Evolutionary conservation across 2,797 vertebrate genomes (phyloP), one percentile per base, ranked within the genome.

Genomic region (Sarcoramphus papa): DNA sequence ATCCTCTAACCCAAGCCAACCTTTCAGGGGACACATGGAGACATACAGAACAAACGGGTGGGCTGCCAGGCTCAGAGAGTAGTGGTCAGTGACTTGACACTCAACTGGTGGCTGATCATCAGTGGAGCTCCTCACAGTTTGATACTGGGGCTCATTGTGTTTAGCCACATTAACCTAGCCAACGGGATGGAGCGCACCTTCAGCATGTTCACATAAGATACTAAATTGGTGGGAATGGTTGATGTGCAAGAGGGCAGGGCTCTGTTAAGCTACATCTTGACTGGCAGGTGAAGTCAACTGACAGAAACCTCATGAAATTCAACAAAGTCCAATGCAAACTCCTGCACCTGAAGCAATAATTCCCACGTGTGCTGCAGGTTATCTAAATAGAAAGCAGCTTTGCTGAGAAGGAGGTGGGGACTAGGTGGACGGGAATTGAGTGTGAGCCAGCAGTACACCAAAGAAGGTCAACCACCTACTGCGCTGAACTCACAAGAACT

Each of bases 1-100:
- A 6, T 24, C 35, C 50, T 73, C 25, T 33, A 80, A 51, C 3
- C 10, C 35, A 67, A 72, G 9, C 16, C 64, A 84, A 5, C 7
- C 22, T 79, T 87, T 43, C 48, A 70, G 64, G 31, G 35, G 11
- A 41, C 7, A 12, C 2, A 1, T 4, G 43, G 54, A 82, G 40
- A n/a, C 0, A 0, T 12, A 21, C 1, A 16, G 62, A 75, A 59
- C 9, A 78, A 69, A 74, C 0, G 0, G 6, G 14, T 41, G 23
- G 37, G 57, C 62, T 78, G 25, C 41, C 50, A 65, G n/a, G 21
- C 62, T 78, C 48, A 19, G n/a, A 45, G 22, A 30, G 17, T 22
- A 43, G 18, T 4, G 24, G 16, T 53, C 15, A 37, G 28, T 30
- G 54, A 45, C 43, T 28, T 35, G 27, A 48, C 0, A 2, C 19